A percentile compares a stretch with the other conserved stretches of the same genome.
Conservation (phyloP, 1,140 invertebrate genomes). For the Conopomorpha cramerella region DNA sequence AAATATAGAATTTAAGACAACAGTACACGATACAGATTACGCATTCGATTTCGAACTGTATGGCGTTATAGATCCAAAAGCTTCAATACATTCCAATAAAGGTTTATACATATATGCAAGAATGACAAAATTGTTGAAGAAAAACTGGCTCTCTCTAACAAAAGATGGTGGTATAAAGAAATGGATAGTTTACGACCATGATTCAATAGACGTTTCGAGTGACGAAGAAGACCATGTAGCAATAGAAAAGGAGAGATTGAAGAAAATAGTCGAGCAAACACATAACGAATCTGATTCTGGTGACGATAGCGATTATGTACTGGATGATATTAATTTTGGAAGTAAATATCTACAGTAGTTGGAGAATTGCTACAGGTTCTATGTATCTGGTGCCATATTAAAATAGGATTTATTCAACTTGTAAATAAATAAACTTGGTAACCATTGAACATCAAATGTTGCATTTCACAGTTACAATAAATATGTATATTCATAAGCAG, state of each 20-base stretch:
- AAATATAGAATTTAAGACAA: slow-evolving; percentile 17
- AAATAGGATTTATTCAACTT: too few species aligned
- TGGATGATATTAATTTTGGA: neutral
- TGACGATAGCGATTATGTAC: neutral
- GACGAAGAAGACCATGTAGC: slow-evolving; percentile 20
- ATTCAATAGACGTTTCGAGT: slow-evolving; percentile 27
- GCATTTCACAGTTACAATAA: too few species aligned
- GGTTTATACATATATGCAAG: slow-evolving; percentile 31
- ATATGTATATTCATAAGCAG: too few species aligned
- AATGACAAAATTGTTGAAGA: slow-evolving; percentile 21
- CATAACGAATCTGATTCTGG: neutral
- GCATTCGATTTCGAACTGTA: slow-evolving; percentile 34
- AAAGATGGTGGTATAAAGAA: slow-evolving; percentile 18
- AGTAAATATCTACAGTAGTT: too few species aligned
- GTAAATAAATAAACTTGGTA: too few species aligned
- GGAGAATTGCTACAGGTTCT: too few species aligned
- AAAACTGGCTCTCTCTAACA: slow-evolving; percentile 29
- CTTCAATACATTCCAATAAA: slow-evolving; percentile 23
- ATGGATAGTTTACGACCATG: slow-evolving; percentile 40
- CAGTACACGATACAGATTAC: slow-evolving; percentile 19
- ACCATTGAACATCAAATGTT: too few species aligned
- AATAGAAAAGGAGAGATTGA: neutral
- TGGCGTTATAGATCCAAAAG: slow-evolving; percentile 19
- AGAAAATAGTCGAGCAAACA: neutral
- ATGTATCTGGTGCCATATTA: too few species aligned